phyloP scores from a whole-genome alignment of 2,113 vertebrate species.

The Natator depressus region DNA sequence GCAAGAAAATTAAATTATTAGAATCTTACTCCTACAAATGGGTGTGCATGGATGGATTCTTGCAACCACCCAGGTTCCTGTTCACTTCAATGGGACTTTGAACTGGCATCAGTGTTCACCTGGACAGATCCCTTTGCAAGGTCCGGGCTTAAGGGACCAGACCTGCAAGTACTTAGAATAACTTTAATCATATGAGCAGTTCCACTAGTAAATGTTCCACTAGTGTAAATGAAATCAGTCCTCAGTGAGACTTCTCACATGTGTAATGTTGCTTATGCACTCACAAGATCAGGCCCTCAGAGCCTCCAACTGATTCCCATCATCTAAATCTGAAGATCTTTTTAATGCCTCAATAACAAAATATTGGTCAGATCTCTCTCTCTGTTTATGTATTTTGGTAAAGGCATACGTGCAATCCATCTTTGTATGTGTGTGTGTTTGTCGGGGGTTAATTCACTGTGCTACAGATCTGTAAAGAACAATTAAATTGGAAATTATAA shows the following conservation, averaged over 20 bases:
- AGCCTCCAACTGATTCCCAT: background rate
- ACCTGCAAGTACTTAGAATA: background rate
- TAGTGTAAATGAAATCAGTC: background rate
- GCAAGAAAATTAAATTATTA: background rate
- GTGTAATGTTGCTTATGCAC: background rate
- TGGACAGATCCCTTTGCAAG: background rate
- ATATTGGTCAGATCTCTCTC: background rate
- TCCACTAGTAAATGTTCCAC: background rate
- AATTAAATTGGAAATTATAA: slow-evolving; percentile 18
- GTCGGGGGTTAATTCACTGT: background rate
- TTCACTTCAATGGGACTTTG: background rate
- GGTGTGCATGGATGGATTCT: background rate
- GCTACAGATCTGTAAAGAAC: background rate
- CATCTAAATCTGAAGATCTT: background rate
- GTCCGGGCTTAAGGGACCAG: background rate
- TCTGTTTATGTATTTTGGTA: background rate
- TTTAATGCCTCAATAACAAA: background rate
- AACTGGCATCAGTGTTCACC: background rate
- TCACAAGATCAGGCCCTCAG: background rate
- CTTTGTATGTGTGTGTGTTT: background rate
- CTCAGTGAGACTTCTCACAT: background rate
- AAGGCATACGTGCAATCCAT: background rate
- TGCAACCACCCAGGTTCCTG: background rate
- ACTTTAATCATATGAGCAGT: background rate
- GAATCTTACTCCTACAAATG: background rate